These are phyloP conservation scores for Falcunculus frontatus DNA, from an alignment of 2,113 vertebrate genomes.

Conservation along the genomic window DNA sequence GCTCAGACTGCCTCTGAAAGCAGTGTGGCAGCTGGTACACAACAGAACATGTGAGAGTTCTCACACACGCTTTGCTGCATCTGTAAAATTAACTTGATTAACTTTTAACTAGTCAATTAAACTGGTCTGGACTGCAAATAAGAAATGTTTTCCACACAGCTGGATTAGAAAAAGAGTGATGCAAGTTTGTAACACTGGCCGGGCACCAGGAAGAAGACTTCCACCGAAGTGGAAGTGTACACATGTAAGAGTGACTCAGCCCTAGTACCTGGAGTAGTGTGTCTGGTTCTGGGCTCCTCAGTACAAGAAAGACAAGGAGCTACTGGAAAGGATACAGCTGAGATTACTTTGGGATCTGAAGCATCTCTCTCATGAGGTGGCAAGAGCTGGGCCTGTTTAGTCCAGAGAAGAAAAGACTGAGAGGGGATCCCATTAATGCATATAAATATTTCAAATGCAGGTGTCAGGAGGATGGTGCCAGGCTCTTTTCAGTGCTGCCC, in stretches of 20 bases:
- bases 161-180: background rate
- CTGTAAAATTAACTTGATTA: background rate
- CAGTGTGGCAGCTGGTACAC: rapidly evolving
- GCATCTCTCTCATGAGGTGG: background rate
- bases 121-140: background rate
- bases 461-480: background rate
- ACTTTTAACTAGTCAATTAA: background rate
- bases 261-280: background rate
- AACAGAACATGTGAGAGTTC: too few species aligned
- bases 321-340: background rate
- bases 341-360: background rate
- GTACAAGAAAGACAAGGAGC: background rate
- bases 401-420: background rate
- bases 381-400: background rate
- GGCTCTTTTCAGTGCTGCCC: background rate
- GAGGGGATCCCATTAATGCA: background rate
- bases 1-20: background rate
- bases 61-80: background rate
- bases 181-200: background rate
- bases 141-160: background rate
- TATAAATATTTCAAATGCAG: background rate
- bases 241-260: background rate
- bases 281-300: background rate
- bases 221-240: too few species aligned
- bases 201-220: background rate